phyloP scores from a whole-genome alignment of 2,113 vertebrate genomes.

The Coptodon bakossiorum region DNA sequence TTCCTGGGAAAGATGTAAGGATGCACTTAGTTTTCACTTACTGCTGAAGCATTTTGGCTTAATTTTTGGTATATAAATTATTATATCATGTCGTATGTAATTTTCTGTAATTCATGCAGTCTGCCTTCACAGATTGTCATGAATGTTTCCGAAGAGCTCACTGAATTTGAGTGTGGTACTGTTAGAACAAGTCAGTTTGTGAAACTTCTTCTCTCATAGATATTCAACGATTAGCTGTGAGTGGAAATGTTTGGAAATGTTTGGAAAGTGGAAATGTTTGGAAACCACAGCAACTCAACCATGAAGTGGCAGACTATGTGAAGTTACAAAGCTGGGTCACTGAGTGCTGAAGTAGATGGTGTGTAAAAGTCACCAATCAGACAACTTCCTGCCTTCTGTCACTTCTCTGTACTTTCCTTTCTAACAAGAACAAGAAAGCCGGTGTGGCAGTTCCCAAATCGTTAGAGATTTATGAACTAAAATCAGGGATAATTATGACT shows the following conservation, averaged over 20 bases:
- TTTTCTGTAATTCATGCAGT: background rate
- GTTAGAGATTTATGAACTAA: background rate
- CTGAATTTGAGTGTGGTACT: background rate
- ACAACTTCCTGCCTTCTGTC: background rate
- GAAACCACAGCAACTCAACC: background rate
- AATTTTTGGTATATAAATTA: background rate
- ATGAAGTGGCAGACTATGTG: background rate
- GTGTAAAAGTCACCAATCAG: accelerated
- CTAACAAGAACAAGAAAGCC: background rate
- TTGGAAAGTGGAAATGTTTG: background rate
- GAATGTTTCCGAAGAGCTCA: background rate
- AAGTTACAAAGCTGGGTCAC: background rate
- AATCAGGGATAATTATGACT: background rate
- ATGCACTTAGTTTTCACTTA: background rate
- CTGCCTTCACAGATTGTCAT: background rate
- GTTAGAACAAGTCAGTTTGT: background rate
- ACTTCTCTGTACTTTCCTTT: background rate
- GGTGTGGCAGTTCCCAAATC: background rate
- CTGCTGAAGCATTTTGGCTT: background rate
- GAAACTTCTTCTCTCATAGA: background rate
- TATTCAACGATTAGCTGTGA: background rate
- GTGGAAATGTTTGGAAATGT: background rate
- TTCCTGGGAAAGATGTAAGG: background rate
- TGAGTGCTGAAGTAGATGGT: background rate
- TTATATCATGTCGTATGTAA: background rate